These are phyloP conservation scores for Himalopsyche japonica DNA, from an alignment of 2,888 invertebrate species.

Conservation along the genomic window DNA sequence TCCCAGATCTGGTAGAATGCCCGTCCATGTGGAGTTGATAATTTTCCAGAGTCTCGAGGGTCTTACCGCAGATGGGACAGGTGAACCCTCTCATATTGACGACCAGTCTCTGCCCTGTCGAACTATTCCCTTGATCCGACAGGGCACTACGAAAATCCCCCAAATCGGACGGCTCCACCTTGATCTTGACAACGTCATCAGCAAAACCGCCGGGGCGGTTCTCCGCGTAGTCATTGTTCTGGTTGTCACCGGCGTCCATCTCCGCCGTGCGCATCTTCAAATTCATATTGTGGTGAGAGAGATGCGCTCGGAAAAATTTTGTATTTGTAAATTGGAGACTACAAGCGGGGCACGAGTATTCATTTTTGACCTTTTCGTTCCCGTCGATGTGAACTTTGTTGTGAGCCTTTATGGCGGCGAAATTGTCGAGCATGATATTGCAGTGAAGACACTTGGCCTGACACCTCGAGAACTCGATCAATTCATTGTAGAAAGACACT, in stretches of 20 bases:
- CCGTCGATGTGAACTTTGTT: constrained; percentile 53
- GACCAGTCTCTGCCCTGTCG: constrained; percentile 39
- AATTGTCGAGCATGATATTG: constrained; percentile 50
- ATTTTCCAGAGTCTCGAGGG: constrained; percentile 53
- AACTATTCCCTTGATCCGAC: neutral
- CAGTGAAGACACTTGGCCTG: constrained; percentile 55
- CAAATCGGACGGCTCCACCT: constrained; percentile 54
- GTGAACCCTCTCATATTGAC: constrained; percentile 52
- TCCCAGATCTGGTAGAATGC: constrained; percentile 47
- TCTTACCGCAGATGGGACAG: constrained; percentile 56
- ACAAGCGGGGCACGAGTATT: constrained; percentile 56
- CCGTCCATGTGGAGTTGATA: constrained; percentile 57
- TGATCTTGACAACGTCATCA: constrained; percentile 56
- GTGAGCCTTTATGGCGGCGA: constrained; percentile 53
- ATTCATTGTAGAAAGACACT: neutral
- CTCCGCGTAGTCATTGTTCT: constrained; percentile 43
- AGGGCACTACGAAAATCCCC: neutral
- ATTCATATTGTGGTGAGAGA: neutral
- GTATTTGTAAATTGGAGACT: constrained; percentile 48
- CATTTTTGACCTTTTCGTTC: constrained; percentile 54
- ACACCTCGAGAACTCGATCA: constrained; percentile 48
- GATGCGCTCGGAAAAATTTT: constrained; percentile 20
- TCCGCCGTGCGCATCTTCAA: neutral
- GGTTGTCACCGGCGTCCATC: neutral
- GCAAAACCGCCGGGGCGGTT: constrained; percentile 56